A percentile compares a stretch with the other conserved stretches of the same genome.
Conservation (phyloP, 35 echinoderm and acorn worm species). For the Diadema setosum region DNA sequence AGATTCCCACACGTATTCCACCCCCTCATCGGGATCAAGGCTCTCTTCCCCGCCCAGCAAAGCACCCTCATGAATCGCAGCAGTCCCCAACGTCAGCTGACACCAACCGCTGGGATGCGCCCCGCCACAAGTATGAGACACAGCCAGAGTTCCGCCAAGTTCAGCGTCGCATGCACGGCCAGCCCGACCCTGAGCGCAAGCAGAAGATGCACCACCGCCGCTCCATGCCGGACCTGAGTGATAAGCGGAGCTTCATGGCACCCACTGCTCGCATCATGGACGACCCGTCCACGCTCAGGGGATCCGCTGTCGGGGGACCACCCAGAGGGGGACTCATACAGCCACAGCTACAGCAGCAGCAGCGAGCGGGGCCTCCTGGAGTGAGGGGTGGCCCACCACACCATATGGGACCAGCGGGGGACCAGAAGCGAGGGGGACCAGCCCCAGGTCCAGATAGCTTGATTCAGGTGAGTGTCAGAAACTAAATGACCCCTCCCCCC, state of each 20-base stretch:
- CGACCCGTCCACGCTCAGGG: background rate
- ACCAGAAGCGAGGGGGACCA: background rate
- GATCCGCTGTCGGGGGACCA: constrained; percentile 1
- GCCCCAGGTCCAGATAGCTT: constrained; percentile 7
- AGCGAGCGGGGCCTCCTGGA: background rate
- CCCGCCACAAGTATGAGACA: background rate
- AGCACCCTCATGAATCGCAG: background rate
- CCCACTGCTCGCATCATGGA: background rate
- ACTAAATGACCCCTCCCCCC: too few relatives aligned
- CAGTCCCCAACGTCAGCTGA: background rate
- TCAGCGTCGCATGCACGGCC: constrained; percentile 14
- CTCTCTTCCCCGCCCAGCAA: background rate
- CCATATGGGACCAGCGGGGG: background rate
- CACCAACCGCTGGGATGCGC: background rate
- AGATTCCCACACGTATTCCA: constrained; percentile 35
- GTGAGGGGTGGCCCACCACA: background rate
- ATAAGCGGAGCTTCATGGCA: background rate
- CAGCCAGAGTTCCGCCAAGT: background rate
- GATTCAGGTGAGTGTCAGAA: constrained; percentile 45
- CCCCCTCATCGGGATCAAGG: background rate
- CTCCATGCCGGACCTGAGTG: constrained; percentile 54
- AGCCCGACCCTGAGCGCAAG: constrained; percentile 44
- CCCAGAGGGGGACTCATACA: background rate
- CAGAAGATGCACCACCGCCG: constrained; percentile 73
- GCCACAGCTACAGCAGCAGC: background rate